Evolutionary conservation across 1,140 invertebrate genomes (phyloP).

Genomic region (Cydia amplana): DNA sequence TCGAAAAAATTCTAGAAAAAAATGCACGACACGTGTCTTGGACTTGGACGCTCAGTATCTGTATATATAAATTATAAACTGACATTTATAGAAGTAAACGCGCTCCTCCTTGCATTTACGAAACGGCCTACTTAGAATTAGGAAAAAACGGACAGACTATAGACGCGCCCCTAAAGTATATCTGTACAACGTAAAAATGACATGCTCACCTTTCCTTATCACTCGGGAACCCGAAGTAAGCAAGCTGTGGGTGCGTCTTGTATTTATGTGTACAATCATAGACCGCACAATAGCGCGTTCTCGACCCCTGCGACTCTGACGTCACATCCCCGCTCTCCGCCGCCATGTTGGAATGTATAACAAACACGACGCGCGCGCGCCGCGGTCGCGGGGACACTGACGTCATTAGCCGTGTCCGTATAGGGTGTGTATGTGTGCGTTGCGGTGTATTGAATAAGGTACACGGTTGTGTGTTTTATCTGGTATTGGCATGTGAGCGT

Average conservation of each 20-base stretch:
- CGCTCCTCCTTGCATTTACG: too few relatives aligned
- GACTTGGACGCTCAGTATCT: too few relatives aligned
- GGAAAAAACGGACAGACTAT: too few relatives aligned
- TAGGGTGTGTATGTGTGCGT: neutral
- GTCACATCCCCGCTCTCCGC: neutral
- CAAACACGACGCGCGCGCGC: conserved; percentile 7
- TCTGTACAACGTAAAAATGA: neutral
- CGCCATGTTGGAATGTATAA: neutral
- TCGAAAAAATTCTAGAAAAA: too few relatives aligned
- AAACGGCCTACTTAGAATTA: too few relatives aligned
- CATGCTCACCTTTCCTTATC: neutral
- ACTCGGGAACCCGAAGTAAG: neutral
- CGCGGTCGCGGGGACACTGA: neutral
- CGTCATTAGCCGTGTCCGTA: neutral
- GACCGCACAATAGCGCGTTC: neutral
- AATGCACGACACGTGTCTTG: too few relatives aligned
- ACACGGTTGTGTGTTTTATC: neutral
- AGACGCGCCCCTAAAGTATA: too few relatives aligned
- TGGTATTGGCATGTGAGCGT: neutral
- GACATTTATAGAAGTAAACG: too few relatives aligned
- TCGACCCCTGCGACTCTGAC: neutral
- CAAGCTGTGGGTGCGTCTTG: neutral
- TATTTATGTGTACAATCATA: neutral
- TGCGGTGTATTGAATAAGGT: neutral
- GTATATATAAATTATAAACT: too few relatives aligned